Evolutionary conservation across 2,113 vertebrate species (phyloP).

Genomic region (Phrynosoma platyrhinos): DNA sequence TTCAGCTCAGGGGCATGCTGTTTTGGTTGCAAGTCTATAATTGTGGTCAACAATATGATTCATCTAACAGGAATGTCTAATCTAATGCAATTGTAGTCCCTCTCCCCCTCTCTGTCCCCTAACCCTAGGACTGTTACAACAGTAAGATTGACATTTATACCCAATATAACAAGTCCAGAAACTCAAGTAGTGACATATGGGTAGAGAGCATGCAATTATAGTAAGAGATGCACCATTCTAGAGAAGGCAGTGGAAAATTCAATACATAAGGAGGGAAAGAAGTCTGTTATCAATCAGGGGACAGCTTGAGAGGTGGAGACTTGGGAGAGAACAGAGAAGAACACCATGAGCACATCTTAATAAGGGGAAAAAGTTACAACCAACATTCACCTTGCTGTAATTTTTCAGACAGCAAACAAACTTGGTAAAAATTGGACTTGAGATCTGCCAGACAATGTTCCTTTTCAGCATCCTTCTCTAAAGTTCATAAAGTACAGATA

Average conservation of each 20-base stretch:
- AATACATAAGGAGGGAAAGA: constrained; percentile 10
- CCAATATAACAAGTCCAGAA: constrained; percentile 26
- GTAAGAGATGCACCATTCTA: constrained; percentile 14
- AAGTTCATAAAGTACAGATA: neutral
- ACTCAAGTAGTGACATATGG: constrained; percentile 27
- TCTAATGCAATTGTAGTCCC: neutral
- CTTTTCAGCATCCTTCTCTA: neutral
- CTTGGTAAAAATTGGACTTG: neutral
- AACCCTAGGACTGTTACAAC: neutral
- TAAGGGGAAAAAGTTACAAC: neutral
- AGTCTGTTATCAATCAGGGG: neutral
- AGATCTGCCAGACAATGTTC: neutral
- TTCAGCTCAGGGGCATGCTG: neutral
- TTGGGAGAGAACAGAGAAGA: neutral
- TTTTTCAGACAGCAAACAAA: neutral
- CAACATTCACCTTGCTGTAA: too few relatives aligned
- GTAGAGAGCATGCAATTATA: constrained; percentile 35
- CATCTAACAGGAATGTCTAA: neutral
- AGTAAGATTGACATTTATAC: constrained; percentile 37
- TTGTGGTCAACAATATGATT: neutral
- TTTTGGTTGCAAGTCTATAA: neutral
- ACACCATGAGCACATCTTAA: neutral
- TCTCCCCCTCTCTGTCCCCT: neutral
- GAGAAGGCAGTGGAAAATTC: neutral
- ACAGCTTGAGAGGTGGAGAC: neutral